Conservation (phyloP, 2,888 invertebrate genomes). For the Autographa pulchrina region DNA sequence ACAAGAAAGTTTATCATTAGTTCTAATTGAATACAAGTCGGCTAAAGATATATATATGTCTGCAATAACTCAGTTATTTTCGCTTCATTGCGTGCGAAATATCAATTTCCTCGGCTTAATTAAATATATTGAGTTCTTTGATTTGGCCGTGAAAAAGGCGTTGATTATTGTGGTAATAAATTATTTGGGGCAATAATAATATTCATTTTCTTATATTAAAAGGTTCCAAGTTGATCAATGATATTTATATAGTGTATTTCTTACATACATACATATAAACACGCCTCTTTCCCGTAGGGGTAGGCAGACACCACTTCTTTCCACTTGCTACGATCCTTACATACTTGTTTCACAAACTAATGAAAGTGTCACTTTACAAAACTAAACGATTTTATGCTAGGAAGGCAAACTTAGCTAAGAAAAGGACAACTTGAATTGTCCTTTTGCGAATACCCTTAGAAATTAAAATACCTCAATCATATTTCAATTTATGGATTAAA, state of each 20-base stretch:
- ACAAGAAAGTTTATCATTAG: slow-evolving; percentile 45
- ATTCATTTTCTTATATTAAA: background rate
- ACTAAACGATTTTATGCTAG: too few species aligned
- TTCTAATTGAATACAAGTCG: slow-evolving; percentile 43
- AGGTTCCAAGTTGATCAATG: too few species aligned
- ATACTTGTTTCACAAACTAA: too few species aligned
- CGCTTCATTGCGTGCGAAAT: slow-evolving; percentile 38
- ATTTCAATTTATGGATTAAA: too few species aligned
- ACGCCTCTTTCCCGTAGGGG: too few species aligned
- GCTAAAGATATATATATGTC: slow-evolving; percentile 27
- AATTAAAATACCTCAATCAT: too few species aligned
- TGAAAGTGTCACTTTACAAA: too few species aligned
- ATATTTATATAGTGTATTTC: background rate
- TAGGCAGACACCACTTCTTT: too few species aligned
- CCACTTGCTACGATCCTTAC: too few species aligned
- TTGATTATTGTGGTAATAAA: slow-evolving; percentile 5
- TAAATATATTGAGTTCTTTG: slow-evolving; percentile 32
- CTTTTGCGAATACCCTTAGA: too few species aligned
- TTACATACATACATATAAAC: background rate
- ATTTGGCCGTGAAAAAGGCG: slow-evolving; percentile 18
- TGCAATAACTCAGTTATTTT: slow-evolving; percentile 33
- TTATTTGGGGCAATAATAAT: background rate
- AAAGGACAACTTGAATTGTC: too few species aligned
- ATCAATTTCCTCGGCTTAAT: slow-evolving; percentile 44
- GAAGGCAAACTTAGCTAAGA: too few species aligned